Evolutionary conservation across 1,140 invertebrate species (phyloP).

Genomic region (Ceratoteleas bidentatus): DNA sequence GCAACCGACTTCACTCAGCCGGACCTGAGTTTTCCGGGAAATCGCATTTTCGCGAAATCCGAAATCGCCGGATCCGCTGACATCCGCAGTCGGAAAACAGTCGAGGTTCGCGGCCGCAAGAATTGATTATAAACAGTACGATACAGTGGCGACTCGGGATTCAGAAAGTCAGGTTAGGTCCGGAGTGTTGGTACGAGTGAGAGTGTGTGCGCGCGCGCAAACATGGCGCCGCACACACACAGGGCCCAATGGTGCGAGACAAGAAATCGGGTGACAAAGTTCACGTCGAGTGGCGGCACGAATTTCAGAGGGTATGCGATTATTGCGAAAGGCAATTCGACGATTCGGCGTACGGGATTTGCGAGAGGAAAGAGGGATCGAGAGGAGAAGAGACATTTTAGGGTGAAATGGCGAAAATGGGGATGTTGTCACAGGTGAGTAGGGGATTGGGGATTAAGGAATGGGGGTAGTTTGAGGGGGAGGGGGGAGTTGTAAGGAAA

Average conservation of each 20-base stretch:
- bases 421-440: too few species aligned
- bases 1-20: too few species aligned
- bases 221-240: neutral
- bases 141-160: neutral
- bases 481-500: too few species aligned
- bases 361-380: neutral
- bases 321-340: neutral
- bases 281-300: neutral
- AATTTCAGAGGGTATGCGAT: neutral
- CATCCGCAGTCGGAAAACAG: too few species aligned
- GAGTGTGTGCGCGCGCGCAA: neutral
- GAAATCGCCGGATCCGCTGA: too few species aligned
- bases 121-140: neutral
- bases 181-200: neutral
- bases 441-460: too few species aligned
- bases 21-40: too few species aligned
- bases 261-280: slow-evolving; percentile 20
- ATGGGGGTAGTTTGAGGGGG: too few species aligned
- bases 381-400: neutral
- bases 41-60: too few species aligned
- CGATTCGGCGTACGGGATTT: too few species aligned
- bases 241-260: slow-evolving; percentile 9
- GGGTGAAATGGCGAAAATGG: too few species aligned
- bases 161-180: slow-evolving; percentile 6
- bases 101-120: too few species aligned